phyloP scores from a whole-genome alignment of 2,113 vertebrate species.

The Zeus faber region DNA sequence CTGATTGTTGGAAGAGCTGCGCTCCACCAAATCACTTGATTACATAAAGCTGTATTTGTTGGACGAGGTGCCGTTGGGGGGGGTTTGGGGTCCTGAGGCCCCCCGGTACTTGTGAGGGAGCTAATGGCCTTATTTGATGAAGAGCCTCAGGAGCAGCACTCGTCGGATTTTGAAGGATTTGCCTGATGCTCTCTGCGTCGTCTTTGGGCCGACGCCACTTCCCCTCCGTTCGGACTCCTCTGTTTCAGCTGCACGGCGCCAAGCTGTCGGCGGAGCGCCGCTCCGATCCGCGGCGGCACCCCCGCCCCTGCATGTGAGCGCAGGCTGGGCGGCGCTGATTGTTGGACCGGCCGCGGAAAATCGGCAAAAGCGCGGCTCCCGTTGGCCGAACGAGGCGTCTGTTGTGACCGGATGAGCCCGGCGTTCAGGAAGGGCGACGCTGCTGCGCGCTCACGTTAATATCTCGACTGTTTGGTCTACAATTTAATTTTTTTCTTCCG shows the following conservation, averaged over 20 bases:
- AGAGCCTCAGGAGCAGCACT: slow-evolving; percentile 38
- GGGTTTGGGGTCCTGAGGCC: slow-evolving; percentile 11
- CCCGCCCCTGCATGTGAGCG: no score
- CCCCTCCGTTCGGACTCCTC: neutral
- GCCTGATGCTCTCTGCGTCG: slow-evolving; percentile 36
- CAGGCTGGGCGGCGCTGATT: no score
- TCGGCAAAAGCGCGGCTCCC: no score
- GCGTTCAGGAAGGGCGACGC: no score
- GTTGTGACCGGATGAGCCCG: no score
- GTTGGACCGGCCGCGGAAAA: no score
- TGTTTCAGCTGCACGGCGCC: neutral
- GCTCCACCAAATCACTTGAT: neutral
- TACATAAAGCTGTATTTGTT: neutral
- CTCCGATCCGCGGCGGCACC: no score
- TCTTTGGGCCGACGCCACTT: slow-evolving; percentile 38
- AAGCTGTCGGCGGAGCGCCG: no score
- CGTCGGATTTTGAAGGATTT: slow-evolving; percentile 56
- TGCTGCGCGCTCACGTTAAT: no score
- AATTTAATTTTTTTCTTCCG: no score
- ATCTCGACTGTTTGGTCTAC: no score
- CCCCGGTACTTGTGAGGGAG: slow-evolving; percentile 23
- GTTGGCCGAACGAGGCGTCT: no score
- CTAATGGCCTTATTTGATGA: slow-evolving; percentile 61
- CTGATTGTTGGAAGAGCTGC: neutral
- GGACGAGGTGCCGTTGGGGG: neutral